Conservation (phyloP, 1,140 invertebrate genomes). For the Leguminivora glycinivorella region DNA sequence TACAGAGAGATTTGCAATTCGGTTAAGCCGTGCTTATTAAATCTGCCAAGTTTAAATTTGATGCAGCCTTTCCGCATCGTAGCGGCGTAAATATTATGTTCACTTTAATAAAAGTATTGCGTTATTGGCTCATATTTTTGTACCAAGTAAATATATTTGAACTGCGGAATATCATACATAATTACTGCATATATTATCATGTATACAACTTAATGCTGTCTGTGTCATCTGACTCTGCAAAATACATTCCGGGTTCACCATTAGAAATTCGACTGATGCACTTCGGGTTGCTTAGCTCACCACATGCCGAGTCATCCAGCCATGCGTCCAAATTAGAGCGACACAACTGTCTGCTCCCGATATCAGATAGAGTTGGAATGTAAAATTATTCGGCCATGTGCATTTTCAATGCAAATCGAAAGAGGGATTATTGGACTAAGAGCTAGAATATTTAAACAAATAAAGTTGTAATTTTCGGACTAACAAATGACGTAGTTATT, state of each 20-base stretch:
- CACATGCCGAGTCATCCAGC: neutral
- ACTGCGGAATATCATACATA: neutral
- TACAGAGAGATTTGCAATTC: slow-evolving; percentile 30
- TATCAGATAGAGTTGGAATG: neutral
- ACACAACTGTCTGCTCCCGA: neutral
- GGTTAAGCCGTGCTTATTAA: neutral
- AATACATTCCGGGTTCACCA: neutral
- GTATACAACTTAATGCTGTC: neutral
- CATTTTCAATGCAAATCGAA: neutral
- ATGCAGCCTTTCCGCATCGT: neutral
- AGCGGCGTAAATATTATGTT: neutral
- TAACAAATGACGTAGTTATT: neutral
- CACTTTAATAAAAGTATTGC: neutral
- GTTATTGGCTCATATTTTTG: neutral
- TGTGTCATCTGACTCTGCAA: neutral
- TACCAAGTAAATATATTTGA: neutral
- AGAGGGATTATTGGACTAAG: neutral
- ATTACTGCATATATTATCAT: no score
- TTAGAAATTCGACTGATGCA: neutral
- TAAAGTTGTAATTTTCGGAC: neutral
- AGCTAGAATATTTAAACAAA: neutral
- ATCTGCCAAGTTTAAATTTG: neutral
- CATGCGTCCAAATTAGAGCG: slow-evolving; percentile 7
- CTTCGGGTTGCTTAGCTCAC: neutral
- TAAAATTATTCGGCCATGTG: neutral